Base-by-base conservation (phyloP, 2,113 vertebrate species). In the Paramisgurnus dabryanus region DNA sequence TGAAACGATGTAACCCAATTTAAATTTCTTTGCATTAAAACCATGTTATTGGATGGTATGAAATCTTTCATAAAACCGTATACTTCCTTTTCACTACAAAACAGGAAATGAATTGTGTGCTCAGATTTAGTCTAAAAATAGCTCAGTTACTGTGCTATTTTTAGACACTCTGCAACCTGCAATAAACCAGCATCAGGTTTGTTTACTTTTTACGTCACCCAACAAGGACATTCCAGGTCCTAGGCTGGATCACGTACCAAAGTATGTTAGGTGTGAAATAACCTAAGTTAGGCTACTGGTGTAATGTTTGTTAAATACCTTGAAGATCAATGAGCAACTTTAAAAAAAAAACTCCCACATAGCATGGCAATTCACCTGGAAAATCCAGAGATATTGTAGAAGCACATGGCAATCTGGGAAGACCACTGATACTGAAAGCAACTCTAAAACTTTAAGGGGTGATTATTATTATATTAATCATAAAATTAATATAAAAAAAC, bases 71-170 rank as follows among this genome's bases (percentile, higher is more conserved):
- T 47, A 9, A 27, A 76, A 76, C 0, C 8, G 47, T 18, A 6
- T 18, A 47, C 9, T 76, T 76, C 74, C 74, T 55, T 65, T 65
- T 76, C 50, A 3, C 5, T 2, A 40, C 0, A 6, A 66, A 76
- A 53, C 74, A 76, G 63, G 74, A 76, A 66, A 76, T 75, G 45
- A 47, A 45, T 45, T n/a, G 34, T 66, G 74, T 40, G 47, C 10
- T 76, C 34, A 22, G 60, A 64, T 66, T 80, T 7, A 5, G n/a
- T 69, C 74, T 76, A 77, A 77, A 77, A 76, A 77, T 80, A 84
- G 57, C 47, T 34, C 34, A 5, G 10, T 13, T 3, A 34, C 8
- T 65, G 5, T 47, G 53, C 75, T 81, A 84, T 78, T 69, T 70
- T 69, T 84, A 82, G 79, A 55, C 11, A 18, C 8, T 6, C 11